These are phyloP conservation scores for Brachionichthys hirsutus DNA, from an alignment of 2,113 vertebrate genomes.

Conservation along the genomic window DNA sequence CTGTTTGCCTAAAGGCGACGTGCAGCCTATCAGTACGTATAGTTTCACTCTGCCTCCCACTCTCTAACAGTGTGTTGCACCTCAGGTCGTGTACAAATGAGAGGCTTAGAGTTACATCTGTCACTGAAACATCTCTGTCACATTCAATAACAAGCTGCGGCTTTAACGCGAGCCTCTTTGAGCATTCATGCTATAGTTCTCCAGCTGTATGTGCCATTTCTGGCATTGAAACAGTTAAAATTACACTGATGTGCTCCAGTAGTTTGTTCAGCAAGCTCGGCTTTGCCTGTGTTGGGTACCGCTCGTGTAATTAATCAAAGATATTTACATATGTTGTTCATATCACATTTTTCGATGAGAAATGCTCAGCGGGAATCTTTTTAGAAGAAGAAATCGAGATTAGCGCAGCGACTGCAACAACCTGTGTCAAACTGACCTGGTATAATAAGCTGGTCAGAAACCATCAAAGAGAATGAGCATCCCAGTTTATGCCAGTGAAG, in stretches of 20 bases:
- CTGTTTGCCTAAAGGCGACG: slow-evolving; percentile 64
- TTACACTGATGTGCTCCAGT: not conserved
- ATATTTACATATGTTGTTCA: not conserved
- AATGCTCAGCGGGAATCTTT: not conserved
- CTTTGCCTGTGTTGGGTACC: not conserved
- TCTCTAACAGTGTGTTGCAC: slow-evolving; percentile 60
- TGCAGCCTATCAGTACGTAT: slow-evolving; percentile 57
- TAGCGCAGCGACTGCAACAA: too few relatives aligned
- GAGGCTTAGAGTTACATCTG: slow-evolving; percentile 69
- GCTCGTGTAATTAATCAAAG: not conserved
- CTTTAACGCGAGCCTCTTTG: slow-evolving; percentile 22
- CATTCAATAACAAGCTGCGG: slow-evolving; percentile 49
- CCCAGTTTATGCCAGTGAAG: slow-evolving; percentile 50
- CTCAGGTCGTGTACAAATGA: slow-evolving; percentile 56
- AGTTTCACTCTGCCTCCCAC: slow-evolving; percentile 65
- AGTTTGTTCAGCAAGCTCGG: not conserved
- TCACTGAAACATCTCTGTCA: slow-evolving; percentile 65
- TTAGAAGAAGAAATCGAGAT: not conserved
- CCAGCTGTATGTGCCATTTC: slow-evolving; percentile 15
- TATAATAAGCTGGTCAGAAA: slow-evolving; percentile 15
- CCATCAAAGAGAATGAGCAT: slow-evolving; percentile 36
- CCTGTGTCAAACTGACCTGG: not conserved
- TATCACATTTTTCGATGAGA: too few relatives aligned
- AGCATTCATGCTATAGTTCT: slow-evolving; percentile 22
- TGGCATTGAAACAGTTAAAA: slow-evolving; percentile 6